phyloP scores from a whole-genome alignment of 2,797 vertebrate species.

The Momotus momota region DNA sequence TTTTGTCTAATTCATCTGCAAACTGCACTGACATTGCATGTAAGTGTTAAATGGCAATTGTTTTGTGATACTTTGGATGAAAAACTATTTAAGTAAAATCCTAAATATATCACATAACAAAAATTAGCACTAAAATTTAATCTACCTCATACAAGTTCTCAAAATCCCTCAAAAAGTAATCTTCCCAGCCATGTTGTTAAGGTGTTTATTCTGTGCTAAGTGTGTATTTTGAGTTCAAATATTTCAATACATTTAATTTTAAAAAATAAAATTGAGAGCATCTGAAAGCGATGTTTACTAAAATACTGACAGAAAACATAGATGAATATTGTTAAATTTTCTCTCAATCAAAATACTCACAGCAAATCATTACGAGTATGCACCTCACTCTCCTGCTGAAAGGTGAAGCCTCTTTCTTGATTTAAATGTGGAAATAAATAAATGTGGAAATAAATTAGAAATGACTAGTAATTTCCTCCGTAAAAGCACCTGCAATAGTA shows the following conservation, averaged over 20 bases:
- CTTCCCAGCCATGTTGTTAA: not conserved
- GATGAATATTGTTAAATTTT: not conserved
- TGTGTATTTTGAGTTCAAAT: not conserved
- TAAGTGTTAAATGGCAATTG: not conserved
- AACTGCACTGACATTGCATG: not conserved
- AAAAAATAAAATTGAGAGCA: not conserved
- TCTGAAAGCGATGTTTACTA: not conserved
- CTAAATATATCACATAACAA: not conserved
- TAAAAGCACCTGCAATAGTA: not conserved
- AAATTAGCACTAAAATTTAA: not conserved
- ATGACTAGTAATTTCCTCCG: not conserved
- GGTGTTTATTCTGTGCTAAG: not conserved
- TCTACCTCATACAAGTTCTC: not conserved
- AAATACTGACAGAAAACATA: not conserved
- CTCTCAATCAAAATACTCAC: not conserved
- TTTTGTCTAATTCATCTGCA: not conserved
- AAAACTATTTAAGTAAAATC: not conserved
- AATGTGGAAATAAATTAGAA: not conserved
- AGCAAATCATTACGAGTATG: not conserved
- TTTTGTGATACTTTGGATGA: not conserved
- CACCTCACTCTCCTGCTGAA: not conserved
- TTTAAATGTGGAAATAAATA: not conserved
- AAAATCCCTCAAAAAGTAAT: fast-evolving
- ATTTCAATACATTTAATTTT: not conserved
- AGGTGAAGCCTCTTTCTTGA: not conserved